phyloP scores from a whole-genome alignment of 2,797 vertebrate genomes.

The Alosa sapidissima region DNA sequence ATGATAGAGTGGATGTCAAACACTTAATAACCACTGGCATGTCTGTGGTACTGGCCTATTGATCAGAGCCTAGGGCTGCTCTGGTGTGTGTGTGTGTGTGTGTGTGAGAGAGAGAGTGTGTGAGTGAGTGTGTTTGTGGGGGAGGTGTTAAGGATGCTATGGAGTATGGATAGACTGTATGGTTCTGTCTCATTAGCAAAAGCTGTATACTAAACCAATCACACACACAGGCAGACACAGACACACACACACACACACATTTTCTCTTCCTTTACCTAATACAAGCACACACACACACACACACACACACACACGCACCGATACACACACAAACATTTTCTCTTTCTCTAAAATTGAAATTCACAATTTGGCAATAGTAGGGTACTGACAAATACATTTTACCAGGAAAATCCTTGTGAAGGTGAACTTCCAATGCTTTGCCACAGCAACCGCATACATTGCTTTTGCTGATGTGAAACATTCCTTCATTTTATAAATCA shows the following conservation, averaged over 20 bases:
- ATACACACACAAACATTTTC: background rate
- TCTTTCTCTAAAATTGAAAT: background rate
- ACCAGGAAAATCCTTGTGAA: background rate
- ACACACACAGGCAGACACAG: background rate
- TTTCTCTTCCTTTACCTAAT: background rate
- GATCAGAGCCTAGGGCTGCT: conserved; percentile 66
- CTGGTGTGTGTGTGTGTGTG: too few relatives aligned
- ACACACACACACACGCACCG: background rate
- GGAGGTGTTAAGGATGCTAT: background rate
- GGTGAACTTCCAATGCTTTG: background rate
- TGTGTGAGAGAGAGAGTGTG: background rate
- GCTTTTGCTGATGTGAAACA: background rate
- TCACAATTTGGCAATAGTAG: background rate
- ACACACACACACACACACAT: background rate
- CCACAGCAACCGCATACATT: background rate
- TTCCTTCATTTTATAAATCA: conserved; percentile 7
- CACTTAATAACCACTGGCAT: conserved; percentile 47
- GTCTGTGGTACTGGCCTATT: conserved; percentile 43
- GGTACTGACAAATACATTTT: background rate
- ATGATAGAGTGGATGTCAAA: conserved; percentile 40
- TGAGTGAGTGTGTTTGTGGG: background rate
- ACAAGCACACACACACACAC: background rate
- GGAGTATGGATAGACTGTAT: background rate
- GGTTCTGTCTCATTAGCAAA: background rate
- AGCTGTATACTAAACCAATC: background rate